Percentiles rank a stretch among this genome's conserved stretches.
Evolutionary conservation across 1,140 invertebrate genomes (phyloP).

Genomic region (Drosophila sechellia): DNA sequence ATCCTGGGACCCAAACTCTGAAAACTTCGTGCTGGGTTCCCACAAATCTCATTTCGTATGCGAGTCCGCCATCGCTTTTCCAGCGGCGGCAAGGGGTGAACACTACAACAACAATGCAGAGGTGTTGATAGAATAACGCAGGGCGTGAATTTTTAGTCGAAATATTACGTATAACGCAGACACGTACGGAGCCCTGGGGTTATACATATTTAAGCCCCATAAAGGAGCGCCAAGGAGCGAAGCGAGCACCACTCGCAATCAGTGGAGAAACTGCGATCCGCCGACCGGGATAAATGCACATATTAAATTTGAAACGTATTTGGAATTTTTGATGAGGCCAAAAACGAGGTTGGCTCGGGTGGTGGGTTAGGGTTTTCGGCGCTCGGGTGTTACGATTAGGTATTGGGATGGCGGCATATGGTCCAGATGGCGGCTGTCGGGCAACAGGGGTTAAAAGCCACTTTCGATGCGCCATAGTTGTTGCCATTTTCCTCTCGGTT

Average conservation of each 20-base stretch:
- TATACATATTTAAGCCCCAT: slow-evolving; percentile 83
- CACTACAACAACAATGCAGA: slow-evolving; percentile 70
- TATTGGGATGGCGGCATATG: slow-evolving; percentile 46
- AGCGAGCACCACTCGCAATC: slow-evolving; percentile 40
- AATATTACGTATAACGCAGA: slow-evolving; percentile 55
- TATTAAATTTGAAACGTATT: slow-evolving; percentile 83
- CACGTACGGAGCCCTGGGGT: slow-evolving; percentile 67
- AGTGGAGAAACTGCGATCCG: slow-evolving; percentile 50
- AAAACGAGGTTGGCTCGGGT: slow-evolving; percentile 31
- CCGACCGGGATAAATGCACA: slow-evolving; percentile 70
- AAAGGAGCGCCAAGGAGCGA: slow-evolving; percentile 73
- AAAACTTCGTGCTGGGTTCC: slow-evolving; percentile 21
- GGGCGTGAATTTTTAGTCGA: slow-evolving; percentile 79
- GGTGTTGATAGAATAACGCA: slow-evolving; percentile 81
- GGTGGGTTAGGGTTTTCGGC: slow-evolving; percentile 17
- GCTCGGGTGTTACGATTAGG: slow-evolving; percentile 1
- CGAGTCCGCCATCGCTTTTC: slow-evolving; percentile 52
- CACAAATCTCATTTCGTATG: slow-evolving; percentile 78
- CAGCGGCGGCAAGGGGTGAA: not conserved
- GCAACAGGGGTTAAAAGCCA: slow-evolving; percentile 58
- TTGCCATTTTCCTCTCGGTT: slow-evolving; percentile 20
- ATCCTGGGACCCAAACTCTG: slow-evolving; percentile 33
- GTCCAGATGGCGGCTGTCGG: slow-evolving; percentile 12
- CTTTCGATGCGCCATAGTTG: slow-evolving; percentile 54
- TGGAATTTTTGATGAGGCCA: slow-evolving; percentile 78